Percentiles rank a stretch among this genome's conserved stretches.
Evolutionary conservation across 1,140 invertebrate species (phyloP).

Genomic region (Cephus cinctus): DNA sequence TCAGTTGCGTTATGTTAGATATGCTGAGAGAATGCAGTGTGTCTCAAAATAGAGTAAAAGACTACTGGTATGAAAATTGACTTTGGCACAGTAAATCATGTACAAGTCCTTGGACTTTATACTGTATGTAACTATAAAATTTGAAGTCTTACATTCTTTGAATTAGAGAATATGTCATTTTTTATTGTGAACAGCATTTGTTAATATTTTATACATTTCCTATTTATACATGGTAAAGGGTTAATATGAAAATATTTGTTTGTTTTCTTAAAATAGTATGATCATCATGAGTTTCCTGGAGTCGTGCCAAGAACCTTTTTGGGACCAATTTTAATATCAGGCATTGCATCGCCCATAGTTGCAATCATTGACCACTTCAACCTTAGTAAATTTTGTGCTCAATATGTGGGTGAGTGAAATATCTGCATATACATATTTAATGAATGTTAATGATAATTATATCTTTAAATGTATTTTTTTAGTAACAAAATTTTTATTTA

Average conservation of each 20-base stretch:
- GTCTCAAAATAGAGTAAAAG: too few species aligned
- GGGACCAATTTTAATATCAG: conserved; percentile 84
- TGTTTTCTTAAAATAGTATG: conserved; percentile 77
- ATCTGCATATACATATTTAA: conserved; percentile 7
- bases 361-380: conserved; percentile 67
- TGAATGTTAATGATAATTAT: conserved; percentile 8
- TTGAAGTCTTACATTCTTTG: too few species aligned
- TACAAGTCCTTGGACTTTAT: too few species aligned
- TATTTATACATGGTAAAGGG: background rate
- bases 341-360: conserved; percentile 76
- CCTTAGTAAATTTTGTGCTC: conserved; percentile 83
- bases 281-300: conserved; percentile 97
- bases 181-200: background rate
- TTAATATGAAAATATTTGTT: conserved; percentile 1
- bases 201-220: background rate
- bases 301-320: conserved; percentile 97
- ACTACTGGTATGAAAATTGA: too few species aligned
- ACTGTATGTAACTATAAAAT: too few species aligned
- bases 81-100: too few species aligned
- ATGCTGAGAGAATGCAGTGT: too few species aligned
- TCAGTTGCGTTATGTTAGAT: too few species aligned
- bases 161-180: too few species aligned
- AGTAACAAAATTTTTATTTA: conserved; percentile 12
- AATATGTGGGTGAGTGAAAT: conserved; percentile 81
- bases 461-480: conserved; percentile 8